Base-by-base conservation (phyloP, 2,797 vertebrate genomes). In the Acanthiza pusilla region DNA sequence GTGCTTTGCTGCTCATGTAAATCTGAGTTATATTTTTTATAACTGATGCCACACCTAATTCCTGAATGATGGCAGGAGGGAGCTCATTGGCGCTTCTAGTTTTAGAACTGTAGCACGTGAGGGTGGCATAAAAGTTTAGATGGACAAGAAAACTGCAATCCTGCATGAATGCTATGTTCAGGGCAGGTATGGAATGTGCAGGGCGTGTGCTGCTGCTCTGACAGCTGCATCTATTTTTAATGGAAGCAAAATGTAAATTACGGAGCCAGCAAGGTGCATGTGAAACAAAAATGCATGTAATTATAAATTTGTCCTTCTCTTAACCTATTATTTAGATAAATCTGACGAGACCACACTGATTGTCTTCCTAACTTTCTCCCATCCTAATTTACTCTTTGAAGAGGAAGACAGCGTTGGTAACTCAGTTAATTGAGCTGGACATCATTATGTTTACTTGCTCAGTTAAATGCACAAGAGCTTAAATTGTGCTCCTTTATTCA, bases 251-350 rank as follows among this genome's bases (percentile, higher is more conserved):
- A 84, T 73, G 66, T 63, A 89, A 83, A 80, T 92, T 90, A 72
- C 40, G 65, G 72, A 94, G 75, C 51, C 67, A 88, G n/a, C 17
- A 60, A 82, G n/a, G 34, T 92, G 11, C 13, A 25, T 45, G 66
- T 76, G 80, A 94, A 89, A 88, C 30, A 61, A 88, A 81, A 94
- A 65, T 72, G 63, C 34, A 34, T 21, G 34, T 93, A 82, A 92
- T 92, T 91, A 88, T 58, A 54, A 89, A 71, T 91, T 55, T 88
- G 66, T 68, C n/a, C 25, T 86, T 72, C 57, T 38, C n/a, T 61
- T 75, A 93, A 81, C 42, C 57, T 76, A 2, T 60, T 87, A 73
- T 85, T 89, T 88, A 74, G 42, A 30, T 38, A 55, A 34, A 34
- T 27, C 40, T 85, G 40, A 74, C 3, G 32, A 73, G 47, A 77